phyloP scores from a whole-genome alignment of 2,888 invertebrate species.

The Troides helena region DNA sequence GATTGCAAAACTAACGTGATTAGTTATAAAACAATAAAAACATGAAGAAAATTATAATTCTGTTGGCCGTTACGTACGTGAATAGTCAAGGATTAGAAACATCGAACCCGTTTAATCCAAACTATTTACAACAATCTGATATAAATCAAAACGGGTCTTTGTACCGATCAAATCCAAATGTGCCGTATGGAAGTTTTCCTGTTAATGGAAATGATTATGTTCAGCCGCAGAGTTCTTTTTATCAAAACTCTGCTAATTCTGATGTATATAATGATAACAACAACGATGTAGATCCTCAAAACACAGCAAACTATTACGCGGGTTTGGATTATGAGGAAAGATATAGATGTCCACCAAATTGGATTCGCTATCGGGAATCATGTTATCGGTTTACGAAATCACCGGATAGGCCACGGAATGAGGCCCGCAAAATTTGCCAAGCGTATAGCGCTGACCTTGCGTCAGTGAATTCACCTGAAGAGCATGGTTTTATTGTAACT shows the following conservation, averaged over 20 bases:
- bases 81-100: slow-evolving; percentile 59
- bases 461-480: slow-evolving; percentile 89
- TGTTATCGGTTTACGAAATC: slow-evolving; percentile 96
- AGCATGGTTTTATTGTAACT: slow-evolving; percentile 92
- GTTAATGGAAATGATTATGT: slow-evolving; percentile 63
- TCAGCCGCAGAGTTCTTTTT: slow-evolving; percentile 66
- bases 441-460: slow-evolving; percentile 90
- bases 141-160: slow-evolving; percentile 53
- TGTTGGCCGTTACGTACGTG: slow-evolving; percentile 54
- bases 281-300: slow-evolving; percentile 66
- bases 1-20: slow-evolving; percentile 36
- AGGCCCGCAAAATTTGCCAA: slow-evolving; percentile 91
- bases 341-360: slow-evolving; percentile 89
- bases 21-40: slow-evolving; percentile 40
- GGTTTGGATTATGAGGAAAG: slow-evolving; percentile 70
- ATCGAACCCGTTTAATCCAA: slow-evolving; percentile 55
- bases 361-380: slow-evolving; percentile 89
- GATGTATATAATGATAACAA: slow-evolving; percentile 59
- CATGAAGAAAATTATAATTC: slow-evolving; percentile 58
- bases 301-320: slow-evolving; percentile 64
- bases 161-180: slow-evolving; percentile 60
- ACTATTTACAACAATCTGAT: slow-evolving; percentile 53
- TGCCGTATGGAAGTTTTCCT: slow-evolving; percentile 69
- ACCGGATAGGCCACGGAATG: slow-evolving; percentile 88
- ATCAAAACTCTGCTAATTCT: slow-evolving; percentile 57